Evolutionary conservation across 2,888 invertebrate species (phyloP).

Genomic region (Drosophila monieri): DNA sequence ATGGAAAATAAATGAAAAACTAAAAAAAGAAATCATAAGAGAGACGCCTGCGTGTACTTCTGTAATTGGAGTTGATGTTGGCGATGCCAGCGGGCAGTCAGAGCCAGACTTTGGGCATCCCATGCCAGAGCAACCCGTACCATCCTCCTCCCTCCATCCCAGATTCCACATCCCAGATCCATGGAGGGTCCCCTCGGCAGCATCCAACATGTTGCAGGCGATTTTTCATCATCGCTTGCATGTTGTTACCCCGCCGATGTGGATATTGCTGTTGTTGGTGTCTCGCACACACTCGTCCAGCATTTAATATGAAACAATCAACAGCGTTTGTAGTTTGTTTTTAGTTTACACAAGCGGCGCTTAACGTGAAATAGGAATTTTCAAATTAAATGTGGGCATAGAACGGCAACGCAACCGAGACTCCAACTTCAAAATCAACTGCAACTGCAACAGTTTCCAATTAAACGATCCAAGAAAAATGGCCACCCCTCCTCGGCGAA

Average conservation of each 20-base stretch:
- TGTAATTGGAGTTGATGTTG: constrained; percentile 78
- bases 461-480: constrained; percentile 81
- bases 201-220: constrained; percentile 81
- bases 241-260: constrained; percentile 49
- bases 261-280: constrained; percentile 55
- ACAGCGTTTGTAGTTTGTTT: constrained; percentile 76
- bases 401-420: constrained; percentile 52
- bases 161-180: constrained; percentile 16
- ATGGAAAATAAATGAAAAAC: constrained; percentile 43
- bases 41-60: constrained; percentile 79
- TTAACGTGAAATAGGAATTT: constrained; percentile 57
- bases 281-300: constrained; percentile 52
- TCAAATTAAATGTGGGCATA: constrained; percentile 70
- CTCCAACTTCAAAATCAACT: constrained; percentile 49
- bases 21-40: constrained; percentile 71
- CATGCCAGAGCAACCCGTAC: constrained; percentile 2
- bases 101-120: constrained; percentile 30
- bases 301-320: constrained; percentile 77
- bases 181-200: constrained; percentile 51
- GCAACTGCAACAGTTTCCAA: constrained; percentile 80
- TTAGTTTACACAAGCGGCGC: constrained; percentile 49
- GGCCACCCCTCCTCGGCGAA: constrained; percentile 41
- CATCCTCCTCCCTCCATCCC: constrained; percentile 14
- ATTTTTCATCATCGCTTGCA: constrained; percentile 82
- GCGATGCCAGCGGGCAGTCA: constrained; percentile 70